Evolutionary conservation across 2,888 invertebrate species (phyloP).

Genomic region (Kuschelorhynchus macadamiae): DNA sequence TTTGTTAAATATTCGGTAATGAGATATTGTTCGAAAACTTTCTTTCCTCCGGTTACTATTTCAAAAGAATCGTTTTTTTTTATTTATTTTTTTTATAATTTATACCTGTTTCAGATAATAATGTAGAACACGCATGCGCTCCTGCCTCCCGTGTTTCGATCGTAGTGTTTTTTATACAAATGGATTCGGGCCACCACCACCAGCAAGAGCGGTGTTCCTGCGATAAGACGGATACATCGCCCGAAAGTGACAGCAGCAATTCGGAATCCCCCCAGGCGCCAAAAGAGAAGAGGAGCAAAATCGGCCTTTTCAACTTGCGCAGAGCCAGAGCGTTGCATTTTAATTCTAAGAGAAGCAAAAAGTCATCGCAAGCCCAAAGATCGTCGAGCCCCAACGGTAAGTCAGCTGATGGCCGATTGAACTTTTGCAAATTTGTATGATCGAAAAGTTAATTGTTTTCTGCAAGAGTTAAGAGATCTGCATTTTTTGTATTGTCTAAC

Average conservation of each 20-base stretch:
- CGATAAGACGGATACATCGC: slow-evolving; percentile 58
- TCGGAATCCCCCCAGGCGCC: slow-evolving; percentile 54
- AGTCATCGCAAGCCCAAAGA: slow-evolving; percentile 36
- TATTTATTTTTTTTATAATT: too few species aligned
- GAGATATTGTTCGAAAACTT: too few species aligned
- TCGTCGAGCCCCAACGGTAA: slow-evolving; percentile 25
- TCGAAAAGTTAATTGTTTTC: too few species aligned
- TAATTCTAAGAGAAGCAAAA: slow-evolving; percentile 60
- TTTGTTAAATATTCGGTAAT: too few species aligned
- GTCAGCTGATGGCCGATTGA: too few species aligned
- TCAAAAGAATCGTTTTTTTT: too few species aligned
- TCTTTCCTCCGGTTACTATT: too few species aligned
- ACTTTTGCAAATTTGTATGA: too few species aligned
- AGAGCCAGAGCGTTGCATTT: slow-evolving; percentile 63
- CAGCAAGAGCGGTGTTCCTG: slow-evolving; percentile 61
- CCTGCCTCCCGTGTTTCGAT: neutral
- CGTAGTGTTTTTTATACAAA: slow-evolving; percentile 12
- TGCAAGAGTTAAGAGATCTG: too few species aligned
- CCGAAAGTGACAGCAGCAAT: slow-evolving; percentile 59
- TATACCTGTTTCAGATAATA: slow-evolving; percentile 31
- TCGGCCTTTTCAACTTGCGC: slow-evolving; percentile 64
- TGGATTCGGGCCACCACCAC: slow-evolving; percentile 35
- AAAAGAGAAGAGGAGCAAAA: slow-evolving; percentile 62
- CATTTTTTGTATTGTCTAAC: too few species aligned
- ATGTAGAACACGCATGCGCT: slow-evolving; percentile 19